phyloP scores from a whole-genome alignment of 2,888 invertebrate genomes.

The Acanthococcus lagerstroemiae region DNA sequence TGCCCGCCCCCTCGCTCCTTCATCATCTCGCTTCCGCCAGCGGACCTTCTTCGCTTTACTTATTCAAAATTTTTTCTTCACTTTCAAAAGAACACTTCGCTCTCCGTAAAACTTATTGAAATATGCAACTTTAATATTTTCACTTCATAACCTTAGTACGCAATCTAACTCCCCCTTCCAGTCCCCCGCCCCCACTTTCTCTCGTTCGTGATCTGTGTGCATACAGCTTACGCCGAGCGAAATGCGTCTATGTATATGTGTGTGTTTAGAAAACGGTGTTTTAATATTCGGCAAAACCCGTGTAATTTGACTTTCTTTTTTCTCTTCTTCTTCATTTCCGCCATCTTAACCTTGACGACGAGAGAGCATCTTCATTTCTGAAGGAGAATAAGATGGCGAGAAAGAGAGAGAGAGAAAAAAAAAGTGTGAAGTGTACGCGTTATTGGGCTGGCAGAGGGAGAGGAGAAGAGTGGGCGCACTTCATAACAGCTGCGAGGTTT shows the following conservation, averaged over 20 bases:
- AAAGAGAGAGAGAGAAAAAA: too few relatives aligned
- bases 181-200: too few relatives aligned
- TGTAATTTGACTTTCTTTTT: neutral
- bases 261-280: neutral
- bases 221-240: too few relatives aligned
- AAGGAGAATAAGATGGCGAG: too few relatives aligned
- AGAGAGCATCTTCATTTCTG: neutral
- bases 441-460: too few relatives aligned
- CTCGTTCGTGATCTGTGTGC: too few relatives aligned
- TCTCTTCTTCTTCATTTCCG: too few relatives aligned
- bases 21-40: neutral
- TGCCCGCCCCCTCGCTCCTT: neutral
- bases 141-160: neutral
- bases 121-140: constrained; percentile 11
- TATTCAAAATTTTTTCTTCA: neutral
- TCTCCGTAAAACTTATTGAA: constrained; percentile 20
- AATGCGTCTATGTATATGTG: neutral
- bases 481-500: too few relatives aligned
- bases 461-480: too few relatives aligned
- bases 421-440: too few relatives aligned
- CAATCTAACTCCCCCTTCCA: neutral
- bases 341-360: neutral
- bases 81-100: neutral
- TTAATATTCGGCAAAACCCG: constrained; percentile 2
- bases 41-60: neutral